These are phyloP conservation scores for Neosalanx taihuensis DNA, from an alignment of 2,797 vertebrate genomes.

Conservation along the genomic window DNA sequence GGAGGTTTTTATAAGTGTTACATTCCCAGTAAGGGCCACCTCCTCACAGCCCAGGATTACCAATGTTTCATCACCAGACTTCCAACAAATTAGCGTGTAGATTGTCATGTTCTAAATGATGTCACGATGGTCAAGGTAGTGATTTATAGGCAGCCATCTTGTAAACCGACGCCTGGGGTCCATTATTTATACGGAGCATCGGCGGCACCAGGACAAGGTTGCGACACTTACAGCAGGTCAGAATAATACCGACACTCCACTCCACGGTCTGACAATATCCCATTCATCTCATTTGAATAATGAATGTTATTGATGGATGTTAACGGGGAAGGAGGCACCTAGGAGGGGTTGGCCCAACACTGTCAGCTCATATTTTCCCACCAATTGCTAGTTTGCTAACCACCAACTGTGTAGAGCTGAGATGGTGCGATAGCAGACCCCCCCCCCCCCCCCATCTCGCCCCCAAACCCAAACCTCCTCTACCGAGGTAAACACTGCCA, in stretches of 20 bases:
- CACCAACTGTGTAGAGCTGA: slow-evolving; percentile 56
- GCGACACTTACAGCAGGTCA: slow-evolving; percentile 82
- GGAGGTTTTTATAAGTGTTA: neutral
- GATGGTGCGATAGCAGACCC: slow-evolving; percentile 59
- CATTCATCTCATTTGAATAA: slow-evolving; percentile 89
- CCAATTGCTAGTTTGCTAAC: slow-evolving; percentile 47
- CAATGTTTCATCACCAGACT: slow-evolving; percentile 40
- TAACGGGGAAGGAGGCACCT: slow-evolving; percentile 65
- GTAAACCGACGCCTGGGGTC: slow-evolving; percentile 67
- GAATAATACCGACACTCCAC: slow-evolving; percentile 71
- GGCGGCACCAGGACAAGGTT: slow-evolving; percentile 70
- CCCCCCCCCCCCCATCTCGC: slow-evolving; percentile 52
- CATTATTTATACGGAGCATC: slow-evolving; percentile 71
- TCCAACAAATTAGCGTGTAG: slow-evolving; percentile 62
- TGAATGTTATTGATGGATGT: slow-evolving; percentile 73
- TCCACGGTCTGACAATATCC: slow-evolving; percentile 69
- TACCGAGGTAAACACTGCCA: slow-evolving; percentile 63
- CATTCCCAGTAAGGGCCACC: neutral
- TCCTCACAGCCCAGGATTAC: slow-evolving; percentile 15
- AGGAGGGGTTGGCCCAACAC: slow-evolving; percentile 38
- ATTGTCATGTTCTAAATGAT: slow-evolving; percentile 74
- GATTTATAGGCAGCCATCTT: slow-evolving; percentile 76
- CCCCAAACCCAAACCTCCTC: slow-evolving; percentile 25
- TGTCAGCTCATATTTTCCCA: slow-evolving; percentile 62
- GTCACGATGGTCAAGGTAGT: slow-evolving; percentile 69